Base-by-base conservation (phyloP, 2,113 vertebrate genomes). In the Silurus meridionalis region DNA sequence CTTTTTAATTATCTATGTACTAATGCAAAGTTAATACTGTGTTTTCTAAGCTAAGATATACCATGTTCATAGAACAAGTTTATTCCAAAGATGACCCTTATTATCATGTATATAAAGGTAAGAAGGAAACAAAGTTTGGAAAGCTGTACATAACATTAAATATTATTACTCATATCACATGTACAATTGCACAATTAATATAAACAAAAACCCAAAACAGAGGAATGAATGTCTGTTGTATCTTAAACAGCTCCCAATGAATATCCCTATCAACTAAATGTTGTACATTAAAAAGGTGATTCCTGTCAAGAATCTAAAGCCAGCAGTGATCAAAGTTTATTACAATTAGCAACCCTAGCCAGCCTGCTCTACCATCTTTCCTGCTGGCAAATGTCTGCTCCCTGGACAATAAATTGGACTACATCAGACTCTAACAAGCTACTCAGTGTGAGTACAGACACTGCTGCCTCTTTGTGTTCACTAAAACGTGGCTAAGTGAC, bases 241-340 rank as follows among this genome's bases (percentile, higher is more conserved):
- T 13, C 61, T 50, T 21, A 77, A 61, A 88, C 88, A 94, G 94
- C 9, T 94, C 37, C 15, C 4, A 8, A 67, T 0, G 0, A 0
- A 90, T 89, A 5, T 11, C 0, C 3, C 69, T 0, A 5, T 92
- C 50, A 11, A 28, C 71, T 83, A 89, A 84, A 82, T 48, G 48
- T 84, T 97, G 90, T 86, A 25, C 6, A 91, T 96, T 69, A 86
- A 94, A 86, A 92, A 90, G 88, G 91, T 94, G 67, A 55, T 94
- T 28, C 83, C 82, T 4, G 94, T 97, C 50, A 50, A 90, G 48
- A 94, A 92, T 90, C 93, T 97, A 86, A 95, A 96, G 86, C 95
- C 96, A 60, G 96, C 96, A 0, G 91, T 92, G 71, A 90, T 97
- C 85, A 91, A 93, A 90, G 91, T 94, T 88, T 96, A 96, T 0